Evolutionary conservation across 1,140 invertebrate genomes (phyloP), one percentile per base, ranked within the genome.

Genomic region (Rhopalosiphum padi): DNA sequence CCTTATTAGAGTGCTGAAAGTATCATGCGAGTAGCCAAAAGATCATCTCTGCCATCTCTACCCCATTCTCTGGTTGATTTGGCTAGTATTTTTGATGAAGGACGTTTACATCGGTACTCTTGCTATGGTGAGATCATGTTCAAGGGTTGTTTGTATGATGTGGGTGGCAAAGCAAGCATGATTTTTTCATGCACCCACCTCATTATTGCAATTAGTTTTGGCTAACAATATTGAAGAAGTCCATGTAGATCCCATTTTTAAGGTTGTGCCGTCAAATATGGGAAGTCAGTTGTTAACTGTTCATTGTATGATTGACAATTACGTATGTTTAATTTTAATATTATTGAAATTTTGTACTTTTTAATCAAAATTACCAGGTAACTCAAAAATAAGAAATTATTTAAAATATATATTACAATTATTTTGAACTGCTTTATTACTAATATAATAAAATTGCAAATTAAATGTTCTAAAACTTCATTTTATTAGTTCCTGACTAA

Each of bases 231-330:
- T 89, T 30, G 21, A n/a, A 0, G 48, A 89, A 35, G 6, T 53
- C 4, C 48, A 53, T 51, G 48, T 51, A 21, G 87, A 89, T 37
- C 48, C 87, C 3, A 89, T n/a, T 89, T 89, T 53, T 53, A 89
- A 89, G 21, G 30, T 89, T 51, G 43, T 89, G 18, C 87, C 87
- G 5, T 9, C 0, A 35, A 89, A 89, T 53, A 89, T 35, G 30
- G 87, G 48, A 51, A 35, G 35, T 9, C 48, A 89, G 15, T n/a
- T 89, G 25, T 53, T 89, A n/a, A 89, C 9, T 25, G 25, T 89
- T 11, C 87, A 89, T 48, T 53, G 48, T 35, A 89, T 89, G 87
- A 51, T 89, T 51, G 43, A 89, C 0, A 89, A 89, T 35, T 89
- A 88, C 51, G 87, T 88, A 89, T 53, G 87, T 46, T 22, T 53